Percentiles rank a stretch among this genome's conserved stretches.
Evolutionary conservation across 2,797 vertebrate species (phyloP).

Genomic region (Hirundo rustica): DNA sequence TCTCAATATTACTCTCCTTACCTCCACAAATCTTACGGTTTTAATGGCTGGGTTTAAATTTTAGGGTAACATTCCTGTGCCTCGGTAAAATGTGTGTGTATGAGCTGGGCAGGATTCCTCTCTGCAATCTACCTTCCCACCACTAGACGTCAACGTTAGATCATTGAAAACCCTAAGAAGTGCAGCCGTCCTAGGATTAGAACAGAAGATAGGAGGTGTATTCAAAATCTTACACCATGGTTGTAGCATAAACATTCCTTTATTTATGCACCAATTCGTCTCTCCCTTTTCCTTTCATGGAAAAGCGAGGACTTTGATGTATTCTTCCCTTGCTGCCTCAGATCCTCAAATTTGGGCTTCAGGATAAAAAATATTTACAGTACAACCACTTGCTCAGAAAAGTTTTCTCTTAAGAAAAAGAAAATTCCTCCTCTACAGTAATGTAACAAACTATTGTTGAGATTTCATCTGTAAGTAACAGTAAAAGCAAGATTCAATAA

Average conservation of each 20-base stretch:
- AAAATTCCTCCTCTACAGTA: background rate
- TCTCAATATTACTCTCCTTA: background rate
- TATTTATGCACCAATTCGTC: background rate
- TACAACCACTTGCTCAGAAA: background rate
- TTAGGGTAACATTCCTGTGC: background rate
- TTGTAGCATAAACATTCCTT: background rate
- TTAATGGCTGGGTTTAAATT: background rate
- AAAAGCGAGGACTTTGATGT: accelerated
- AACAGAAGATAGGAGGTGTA: background rate
- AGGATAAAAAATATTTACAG: background rate
- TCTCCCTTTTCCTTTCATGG: background rate
- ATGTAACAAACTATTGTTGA: background rate
- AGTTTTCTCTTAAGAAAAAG: background rate
- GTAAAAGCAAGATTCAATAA: background rate
- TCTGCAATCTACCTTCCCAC: background rate
- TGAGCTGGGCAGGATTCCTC: background rate
- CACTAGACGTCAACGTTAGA: conserved; percentile 55
- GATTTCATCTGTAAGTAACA: background rate
- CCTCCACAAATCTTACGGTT: background rate
- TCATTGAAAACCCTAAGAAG: background rate
- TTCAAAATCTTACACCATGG: background rate
- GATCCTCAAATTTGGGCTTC: background rate
- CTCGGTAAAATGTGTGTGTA: background rate
- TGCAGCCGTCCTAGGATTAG: no score
- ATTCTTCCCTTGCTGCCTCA: background rate